These are phyloP conservation scores for Triops cancriformis DNA, from an alignment of 1,140 invertebrate species.

Conservation along the genomic window DNA sequence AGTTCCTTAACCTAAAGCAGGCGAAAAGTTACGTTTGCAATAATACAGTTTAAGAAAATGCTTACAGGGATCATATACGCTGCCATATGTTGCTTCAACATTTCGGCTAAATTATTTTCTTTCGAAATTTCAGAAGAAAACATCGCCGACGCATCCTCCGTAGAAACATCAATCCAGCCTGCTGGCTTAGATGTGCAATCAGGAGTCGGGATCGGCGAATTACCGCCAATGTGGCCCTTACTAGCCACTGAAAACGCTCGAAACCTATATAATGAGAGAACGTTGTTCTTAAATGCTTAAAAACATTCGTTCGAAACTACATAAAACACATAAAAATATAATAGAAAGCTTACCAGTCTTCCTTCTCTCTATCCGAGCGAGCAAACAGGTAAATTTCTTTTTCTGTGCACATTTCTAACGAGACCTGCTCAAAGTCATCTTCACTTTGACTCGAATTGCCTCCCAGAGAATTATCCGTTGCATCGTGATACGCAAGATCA, in stretches of 20 bases:
- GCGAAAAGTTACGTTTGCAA: background rate
- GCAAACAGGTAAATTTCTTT: background rate
- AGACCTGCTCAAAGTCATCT: background rate
- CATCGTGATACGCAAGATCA: background rate
- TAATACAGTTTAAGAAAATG: background rate
- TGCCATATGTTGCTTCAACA: background rate
- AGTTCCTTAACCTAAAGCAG: background rate
- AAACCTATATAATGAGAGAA: background rate
- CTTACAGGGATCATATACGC: background rate
- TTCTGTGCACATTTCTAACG: background rate
- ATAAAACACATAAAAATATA: background rate
- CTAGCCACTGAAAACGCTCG: constrained; percentile 1
- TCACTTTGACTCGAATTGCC: background rate
- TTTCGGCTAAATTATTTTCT: background rate
- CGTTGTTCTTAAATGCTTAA: background rate
- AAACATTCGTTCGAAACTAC: too few species aligned
- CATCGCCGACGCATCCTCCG: background rate
- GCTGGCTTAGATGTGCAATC: background rate
- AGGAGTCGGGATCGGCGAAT: background rate
- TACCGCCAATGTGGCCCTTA: background rate
- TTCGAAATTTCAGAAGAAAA: background rate
- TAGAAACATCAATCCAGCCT: background rate
- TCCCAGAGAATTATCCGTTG: background rate
- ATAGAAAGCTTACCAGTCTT: background rate
- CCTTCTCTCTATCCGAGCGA: background rate